A percentile compares a stretch with the other conserved stretches of the same genome.
Evolutionary conservation across 2,113 vertebrate species (phyloP).

Genomic region (Syngnathus typhle): DNA sequence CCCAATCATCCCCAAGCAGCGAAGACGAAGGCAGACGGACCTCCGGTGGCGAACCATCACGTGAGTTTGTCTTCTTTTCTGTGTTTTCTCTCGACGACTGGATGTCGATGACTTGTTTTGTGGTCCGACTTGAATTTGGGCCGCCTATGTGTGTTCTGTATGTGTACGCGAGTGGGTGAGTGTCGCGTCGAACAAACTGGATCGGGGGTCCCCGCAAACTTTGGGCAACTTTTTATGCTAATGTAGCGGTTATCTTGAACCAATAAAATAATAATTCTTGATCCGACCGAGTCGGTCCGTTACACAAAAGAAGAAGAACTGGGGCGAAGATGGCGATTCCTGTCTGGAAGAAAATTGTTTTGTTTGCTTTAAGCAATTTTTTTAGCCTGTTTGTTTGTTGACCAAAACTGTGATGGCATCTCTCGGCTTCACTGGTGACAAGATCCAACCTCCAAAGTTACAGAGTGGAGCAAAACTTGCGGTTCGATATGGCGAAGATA

Average conservation of each 20-base stretch:
- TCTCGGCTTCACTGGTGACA: background rate
- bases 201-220: background rate
- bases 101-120: background rate
- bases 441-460: background rate
- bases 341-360: background rate
- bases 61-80: background rate
- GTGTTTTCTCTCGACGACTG: background rate
- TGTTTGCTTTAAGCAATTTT: background rate
- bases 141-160: background rate
- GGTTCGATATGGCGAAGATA: no score
- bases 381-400: background rate
- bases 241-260: background rate
- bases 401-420: background rate
- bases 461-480: no score
- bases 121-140: background rate
- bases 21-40: background rate
- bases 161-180: background rate
- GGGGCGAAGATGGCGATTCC: background rate
- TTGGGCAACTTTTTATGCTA: constrained; percentile 2
- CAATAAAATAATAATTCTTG: background rate
- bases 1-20: background rate
- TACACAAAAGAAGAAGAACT: no score
- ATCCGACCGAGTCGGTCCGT: background rate
- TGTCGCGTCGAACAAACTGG: constrained; percentile 5
- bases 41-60: background rate